Evolutionary conservation across 2,888 invertebrate genomes (phyloP).

Genomic region (Lapara coniferarum): DNA sequence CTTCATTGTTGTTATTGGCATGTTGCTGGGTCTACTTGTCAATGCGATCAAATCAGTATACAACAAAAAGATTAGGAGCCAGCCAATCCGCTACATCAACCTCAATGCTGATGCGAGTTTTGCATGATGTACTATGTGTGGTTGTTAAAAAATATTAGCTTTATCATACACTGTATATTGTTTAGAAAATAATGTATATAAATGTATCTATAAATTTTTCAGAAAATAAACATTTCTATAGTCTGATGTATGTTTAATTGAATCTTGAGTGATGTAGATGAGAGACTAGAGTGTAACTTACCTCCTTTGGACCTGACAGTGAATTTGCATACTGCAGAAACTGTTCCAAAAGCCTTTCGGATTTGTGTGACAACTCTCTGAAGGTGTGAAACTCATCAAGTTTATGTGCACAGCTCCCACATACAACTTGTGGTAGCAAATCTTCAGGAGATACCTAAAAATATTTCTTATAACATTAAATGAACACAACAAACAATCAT

Average conservation of each 20-base stretch:
- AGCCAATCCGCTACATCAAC: conserved; percentile 71
- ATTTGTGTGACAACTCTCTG: conserved; percentile 89
- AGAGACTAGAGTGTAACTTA: conserved; percentile 59
- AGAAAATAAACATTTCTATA: conserved; percentile 29
- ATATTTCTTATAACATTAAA: conserved; percentile 52
- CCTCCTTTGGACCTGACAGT: conserved; percentile 86
- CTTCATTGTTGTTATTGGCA: conserved; percentile 64
- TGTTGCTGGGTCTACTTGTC: conserved; percentile 67
- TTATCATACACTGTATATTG: conserved; percentile 20
- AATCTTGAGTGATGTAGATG: background rate
- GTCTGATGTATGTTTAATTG: background rate
- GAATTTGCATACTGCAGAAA: conserved; percentile 89
- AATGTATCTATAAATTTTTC: conserved; percentile 32
- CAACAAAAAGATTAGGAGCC: conserved; percentile 61
- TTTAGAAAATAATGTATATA: conserved; percentile 26
- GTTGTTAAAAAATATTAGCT: background rate
- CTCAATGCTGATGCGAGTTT: conserved; percentile 65
- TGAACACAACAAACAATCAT: conserved; percentile 54
- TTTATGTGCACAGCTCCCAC: conserved; percentile 89
- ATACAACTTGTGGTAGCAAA: conserved; percentile 90
- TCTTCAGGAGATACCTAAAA: conserved; percentile 90
- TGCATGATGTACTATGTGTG: conserved; percentile 51
- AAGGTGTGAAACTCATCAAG: conserved; percentile 90
- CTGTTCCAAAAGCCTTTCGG: conserved; percentile 89
- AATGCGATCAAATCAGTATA: conserved; percentile 67